Evolutionary conservation across 2,797 vertebrate species (phyloP), one percentile per base, ranked within the genome.

Genomic region (Anas acuta): DNA sequence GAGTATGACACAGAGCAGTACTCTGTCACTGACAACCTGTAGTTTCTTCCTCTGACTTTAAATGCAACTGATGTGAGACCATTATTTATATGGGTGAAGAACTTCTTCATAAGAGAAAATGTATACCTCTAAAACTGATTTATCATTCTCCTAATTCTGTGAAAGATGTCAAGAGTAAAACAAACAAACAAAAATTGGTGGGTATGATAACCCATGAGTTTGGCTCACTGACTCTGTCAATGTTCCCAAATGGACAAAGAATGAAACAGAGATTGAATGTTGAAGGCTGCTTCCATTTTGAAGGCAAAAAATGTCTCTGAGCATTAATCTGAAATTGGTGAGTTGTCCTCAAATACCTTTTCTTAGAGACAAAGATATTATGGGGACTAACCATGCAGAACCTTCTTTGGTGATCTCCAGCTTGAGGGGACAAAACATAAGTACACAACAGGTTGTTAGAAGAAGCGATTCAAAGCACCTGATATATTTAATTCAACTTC

Each of bases 21-120:
- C 33, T 76, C 58, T 39, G 12, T 35, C 93, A 89, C 21, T 80
- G 83, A 87, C 88, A 90, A 62, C 6, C 37, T 92, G n/a, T 57
- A 90, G 53, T 80, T 89, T 75, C 61, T 89, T 67, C 49, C 53
- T 75, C 32, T 61, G 58, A 76, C 67, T 93, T 86, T 43, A 93
- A 90, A 82, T 65, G 80, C 33, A 72, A 45, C 14, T 82, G 65
- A 77, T 92, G 87, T 60, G 49, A 45, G 57, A 74, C 49, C 45
- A 53, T 93, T 92, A 81, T 79, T 94, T 90, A 70, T 41, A 84
- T 1, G 21, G 57, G 35, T 79, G 28, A 96, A 22, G 53, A 90
- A 41, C 39, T 62, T 54, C 37, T 82, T 73, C 64, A 11, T 62
- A 90, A 92, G 20, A 79, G 22, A 43, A 95, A 96, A 88, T 84